Evolutionary conservation across 1,140 invertebrate genomes (phyloP).

Genomic region (Drosophila mauritiana): DNA sequence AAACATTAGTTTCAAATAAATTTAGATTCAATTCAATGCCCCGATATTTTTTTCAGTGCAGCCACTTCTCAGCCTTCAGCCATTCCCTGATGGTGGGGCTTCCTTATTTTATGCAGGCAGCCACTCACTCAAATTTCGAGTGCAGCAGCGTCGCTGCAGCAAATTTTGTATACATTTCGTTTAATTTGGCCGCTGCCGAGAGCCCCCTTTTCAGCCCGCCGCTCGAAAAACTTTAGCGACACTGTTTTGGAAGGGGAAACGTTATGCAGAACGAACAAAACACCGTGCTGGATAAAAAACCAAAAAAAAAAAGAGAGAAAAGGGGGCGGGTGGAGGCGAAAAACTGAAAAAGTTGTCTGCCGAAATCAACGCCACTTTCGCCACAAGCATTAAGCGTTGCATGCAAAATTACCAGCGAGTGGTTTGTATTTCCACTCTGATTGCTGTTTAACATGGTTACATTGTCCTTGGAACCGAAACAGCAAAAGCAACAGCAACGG

Average conservation of each 20-base stretch:
- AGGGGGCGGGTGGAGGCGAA: background rate
- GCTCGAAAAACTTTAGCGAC: slow-evolving; percentile 64
- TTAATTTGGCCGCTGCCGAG: slow-evolving; percentile 69
- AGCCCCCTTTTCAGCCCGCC: slow-evolving; percentile 3
- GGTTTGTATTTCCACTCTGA: slow-evolving; percentile 83
- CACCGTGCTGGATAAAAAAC: slow-evolving; percentile 14
- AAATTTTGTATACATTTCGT: slow-evolving; percentile 82
- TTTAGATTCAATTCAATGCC: no score
- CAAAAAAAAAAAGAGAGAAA: background rate
- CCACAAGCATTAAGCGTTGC: slow-evolving; percentile 81
- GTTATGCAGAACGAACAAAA: slow-evolving; percentile 36
- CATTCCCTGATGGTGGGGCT: slow-evolving; percentile 29
- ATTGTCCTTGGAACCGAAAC: slow-evolving; percentile 75
- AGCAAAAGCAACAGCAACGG: slow-evolving; percentile 28
- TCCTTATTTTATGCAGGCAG: slow-evolving; percentile 76
- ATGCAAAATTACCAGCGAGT: slow-evolving; percentile 82
- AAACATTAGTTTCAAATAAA: no score
- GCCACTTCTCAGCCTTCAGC: slow-evolving; percentile 15
- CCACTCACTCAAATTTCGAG: slow-evolving; percentile 79
- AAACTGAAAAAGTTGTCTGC: slow-evolving; percentile 67
- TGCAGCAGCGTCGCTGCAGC: slow-evolving; percentile 72
- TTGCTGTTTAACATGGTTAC: slow-evolving; percentile 83
- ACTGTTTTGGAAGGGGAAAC: slow-evolving; percentile 41
- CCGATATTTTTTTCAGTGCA: background rate
- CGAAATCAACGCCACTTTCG: slow-evolving; percentile 81